These are phyloP conservation scores for Dolichomitus sp. DNA, from an alignment of 2,888 invertebrate species.

Conservation along the genomic window DNA sequence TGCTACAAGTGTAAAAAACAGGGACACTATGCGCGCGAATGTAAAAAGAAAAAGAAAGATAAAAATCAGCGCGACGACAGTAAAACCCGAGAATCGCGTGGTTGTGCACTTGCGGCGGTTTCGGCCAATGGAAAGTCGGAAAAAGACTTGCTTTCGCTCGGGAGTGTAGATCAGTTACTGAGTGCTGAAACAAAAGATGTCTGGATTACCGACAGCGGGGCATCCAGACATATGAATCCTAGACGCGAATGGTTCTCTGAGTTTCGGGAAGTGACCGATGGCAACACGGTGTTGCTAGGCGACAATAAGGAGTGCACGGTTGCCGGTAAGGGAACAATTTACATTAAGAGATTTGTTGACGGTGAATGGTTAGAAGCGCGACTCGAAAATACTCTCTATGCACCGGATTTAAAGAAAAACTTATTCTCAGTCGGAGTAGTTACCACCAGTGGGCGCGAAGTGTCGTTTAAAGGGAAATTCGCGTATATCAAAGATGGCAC, in stretches of 20 bases:
- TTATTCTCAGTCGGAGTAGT: slow-evolving; percentile 1
- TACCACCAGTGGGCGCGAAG: not conserved
- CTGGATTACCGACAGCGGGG: slow-evolving; percentile 14
- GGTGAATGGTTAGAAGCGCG: slow-evolving; percentile 8
- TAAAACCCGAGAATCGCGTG: not conserved
- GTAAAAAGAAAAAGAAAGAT: slow-evolving; percentile 32
- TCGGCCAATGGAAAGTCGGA: not conserved
- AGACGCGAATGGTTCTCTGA: slow-evolving; percentile 14
- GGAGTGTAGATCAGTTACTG: not conserved
- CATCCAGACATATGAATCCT: slow-evolving; percentile 2
- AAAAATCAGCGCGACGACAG: slow-evolving; percentile 2
- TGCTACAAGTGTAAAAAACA: slow-evolving; percentile 50
- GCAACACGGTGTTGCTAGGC: not conserved
- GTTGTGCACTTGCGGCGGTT: not conserved
- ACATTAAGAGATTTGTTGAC: not conserved
- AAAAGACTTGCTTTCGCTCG: not conserved
- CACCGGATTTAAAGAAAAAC: slow-evolving; percentile 15
- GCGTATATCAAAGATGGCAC: not conserved
- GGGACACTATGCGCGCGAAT: slow-evolving; percentile 58
- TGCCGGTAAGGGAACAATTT: not conserved
- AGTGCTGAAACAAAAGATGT: not conserved
- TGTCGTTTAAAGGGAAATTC: not conserved
- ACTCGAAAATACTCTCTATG: slow-evolving; percentile 5
- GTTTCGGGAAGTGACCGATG: not conserved
- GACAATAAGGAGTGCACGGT: not conserved